phyloP scores from a whole-genome alignment of 2,888 invertebrate species.

The Elmis aenea region DNA sequence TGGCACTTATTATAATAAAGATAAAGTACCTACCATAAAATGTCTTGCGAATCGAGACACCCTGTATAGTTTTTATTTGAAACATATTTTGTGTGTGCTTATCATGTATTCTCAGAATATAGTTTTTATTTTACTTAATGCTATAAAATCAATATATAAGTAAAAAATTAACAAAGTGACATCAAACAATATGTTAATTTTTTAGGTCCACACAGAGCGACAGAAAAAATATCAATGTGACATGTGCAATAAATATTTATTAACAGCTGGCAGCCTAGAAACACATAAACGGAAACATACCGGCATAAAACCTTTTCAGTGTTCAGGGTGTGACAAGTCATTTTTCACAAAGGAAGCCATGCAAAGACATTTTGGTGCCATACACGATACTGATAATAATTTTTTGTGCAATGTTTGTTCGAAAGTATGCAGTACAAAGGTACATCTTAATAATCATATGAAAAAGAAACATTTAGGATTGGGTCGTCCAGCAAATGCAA shows the following conservation, averaged over 20 bases:
- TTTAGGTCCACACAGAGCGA: slow-evolving; percentile 26
- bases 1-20: no score
- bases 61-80: no score
- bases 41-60: no score
- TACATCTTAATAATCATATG: slow-evolving; percentile 29
- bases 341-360: slow-evolving; percentile 30
- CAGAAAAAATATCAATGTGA: slow-evolving; percentile 29
- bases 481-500: slow-evolving; percentile 23
- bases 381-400: slow-evolving; percentile 28
- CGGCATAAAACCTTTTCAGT: slow-evolving; percentile 35
- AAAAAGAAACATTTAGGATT: slow-evolving; percentile 28
- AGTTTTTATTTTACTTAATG: no score
- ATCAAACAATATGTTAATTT: no score
- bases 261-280: slow-evolving; percentile 26
- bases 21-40: no score
- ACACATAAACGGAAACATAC: slow-evolving; percentile 39
- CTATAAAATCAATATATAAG: no score
- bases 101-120: no score
- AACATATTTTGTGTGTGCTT: no score
- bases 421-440: slow-evolving; percentile 30
- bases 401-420: slow-evolving; percentile 28
- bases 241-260: slow-evolving; percentile 25
- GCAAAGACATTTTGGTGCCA: slow-evolving; percentile 28
- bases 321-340: slow-evolving; percentile 28
- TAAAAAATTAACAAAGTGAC: no score